A percentile compares a stretch with the other conserved stretches of the same genome.
Conservation (phyloP, 2,888 invertebrate species). For the Schizaphis graminum region DNA sequence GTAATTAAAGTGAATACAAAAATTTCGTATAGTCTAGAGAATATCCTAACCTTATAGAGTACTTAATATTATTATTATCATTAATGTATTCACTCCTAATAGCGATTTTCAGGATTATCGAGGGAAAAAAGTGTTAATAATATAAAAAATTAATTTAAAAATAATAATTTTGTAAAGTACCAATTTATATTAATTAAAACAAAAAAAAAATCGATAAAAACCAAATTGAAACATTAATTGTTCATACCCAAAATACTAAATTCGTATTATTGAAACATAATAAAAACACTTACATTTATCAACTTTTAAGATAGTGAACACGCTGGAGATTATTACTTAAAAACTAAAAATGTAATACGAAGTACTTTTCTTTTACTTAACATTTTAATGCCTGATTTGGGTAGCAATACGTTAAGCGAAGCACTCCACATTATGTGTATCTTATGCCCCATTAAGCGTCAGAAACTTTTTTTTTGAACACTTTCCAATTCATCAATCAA, state of each 20-base stretch:
- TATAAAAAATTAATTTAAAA: background rate
- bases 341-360: background rate
- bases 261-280: background rate
- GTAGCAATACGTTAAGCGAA: background rate
- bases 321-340: background rate
- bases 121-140: background rate
- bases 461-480: constrained; percentile 29
- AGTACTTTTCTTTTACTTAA: constrained; percentile 15
- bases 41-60: background rate
- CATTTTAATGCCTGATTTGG: constrained; percentile 20
- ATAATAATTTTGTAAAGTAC: background rate
- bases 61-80: background rate
- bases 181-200: background rate
- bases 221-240: background rate
- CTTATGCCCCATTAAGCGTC: constrained; percentile 4
- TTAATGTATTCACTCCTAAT: background rate
- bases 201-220: too few species aligned
- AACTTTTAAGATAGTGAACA: background rate
- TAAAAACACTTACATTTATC: background rate
- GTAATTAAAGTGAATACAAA: background rate
- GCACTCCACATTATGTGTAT: background rate
- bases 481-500: constrained; percentile 48
- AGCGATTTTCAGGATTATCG: background rate
- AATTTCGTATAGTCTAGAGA: background rate
- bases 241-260: background rate